Conservation (phyloP, 1,140 invertebrate genomes). For the Caenorhabditis remanei region DNA sequence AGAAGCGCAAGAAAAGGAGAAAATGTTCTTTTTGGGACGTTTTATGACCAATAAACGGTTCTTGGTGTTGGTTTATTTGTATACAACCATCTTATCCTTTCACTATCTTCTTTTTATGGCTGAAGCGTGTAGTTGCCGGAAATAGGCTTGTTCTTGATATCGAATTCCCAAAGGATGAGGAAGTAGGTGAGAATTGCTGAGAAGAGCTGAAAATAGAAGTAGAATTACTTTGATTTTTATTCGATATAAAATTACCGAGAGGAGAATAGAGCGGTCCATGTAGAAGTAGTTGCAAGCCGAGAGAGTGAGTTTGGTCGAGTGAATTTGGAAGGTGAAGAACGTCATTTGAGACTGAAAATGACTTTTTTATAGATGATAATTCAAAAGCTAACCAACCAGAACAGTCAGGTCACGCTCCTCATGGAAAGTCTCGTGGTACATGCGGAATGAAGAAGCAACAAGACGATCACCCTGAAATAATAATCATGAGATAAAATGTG, state of each 20-base stretch:
- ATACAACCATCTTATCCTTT: conserved; percentile 1
- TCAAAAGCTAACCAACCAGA: conserved; percentile 28
- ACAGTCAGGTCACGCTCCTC: conserved; percentile 57
- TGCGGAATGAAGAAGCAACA: conserved; percentile 54
- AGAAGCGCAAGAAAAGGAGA: not conserved
- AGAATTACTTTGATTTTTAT: too few species aligned
- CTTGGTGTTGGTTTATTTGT: conserved; percentile 3
- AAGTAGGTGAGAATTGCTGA: conserved; percentile 58
- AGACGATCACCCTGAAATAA: conserved; percentile 57
- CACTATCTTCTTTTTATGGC: conserved; percentile 5
- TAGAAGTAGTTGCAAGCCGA: conserved; percentile 61
- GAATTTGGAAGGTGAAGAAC: conserved; percentile 60
- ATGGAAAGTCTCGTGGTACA: conserved; percentile 61
- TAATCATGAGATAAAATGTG: not conserved
- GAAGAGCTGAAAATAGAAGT: conserved; percentile 51
- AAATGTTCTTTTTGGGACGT: not conserved
- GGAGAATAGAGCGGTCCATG: conserved; percentile 58
- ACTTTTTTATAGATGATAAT: not conserved
- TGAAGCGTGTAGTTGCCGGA: conserved; percentile 9
- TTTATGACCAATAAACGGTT: conserved; percentile 42
- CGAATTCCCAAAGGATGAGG: conserved; percentile 52
- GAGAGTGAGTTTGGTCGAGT: conserved; percentile 57
- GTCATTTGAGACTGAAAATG: conserved; percentile 60
- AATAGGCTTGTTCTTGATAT: conserved; percentile 38
- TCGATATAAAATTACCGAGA: conserved; percentile 16